Evolutionary conservation across 2,113 vertebrate species (phyloP).

Genomic region (Vidua chalybeata): DNA sequence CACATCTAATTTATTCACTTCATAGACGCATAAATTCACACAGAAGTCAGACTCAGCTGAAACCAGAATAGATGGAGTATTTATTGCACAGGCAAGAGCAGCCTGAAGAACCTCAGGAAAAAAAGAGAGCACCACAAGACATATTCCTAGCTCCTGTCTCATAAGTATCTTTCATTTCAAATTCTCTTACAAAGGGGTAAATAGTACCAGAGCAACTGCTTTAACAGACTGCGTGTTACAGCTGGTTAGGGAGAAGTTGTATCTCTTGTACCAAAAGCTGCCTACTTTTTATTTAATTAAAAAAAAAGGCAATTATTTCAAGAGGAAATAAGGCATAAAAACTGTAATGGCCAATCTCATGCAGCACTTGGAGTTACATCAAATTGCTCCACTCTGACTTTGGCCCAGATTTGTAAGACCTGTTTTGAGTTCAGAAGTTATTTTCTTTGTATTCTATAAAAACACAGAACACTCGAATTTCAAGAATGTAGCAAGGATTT

Average conservation of each 20-base stretch:
- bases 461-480: background rate
- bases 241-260: background rate
- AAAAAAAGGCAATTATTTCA: background rate
- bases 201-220: background rate
- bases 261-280: background rate
- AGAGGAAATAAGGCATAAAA: background rate
- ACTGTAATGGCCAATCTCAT: background rate
- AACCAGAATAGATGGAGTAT: slow-evolving; percentile 46
- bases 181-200: background rate
- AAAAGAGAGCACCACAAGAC: background rate
- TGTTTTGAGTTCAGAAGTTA: background rate
- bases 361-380: background rate
- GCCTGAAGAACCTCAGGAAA: background rate
- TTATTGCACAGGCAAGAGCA: slow-evolving; percentile 39
- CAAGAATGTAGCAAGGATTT: background rate
- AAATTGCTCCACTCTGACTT: background rate
- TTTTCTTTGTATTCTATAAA: background rate
- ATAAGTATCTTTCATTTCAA: background rate
- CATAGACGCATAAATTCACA: slow-evolving; percentile 59
- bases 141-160: background rate
- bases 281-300: background rate
- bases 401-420: background rate
- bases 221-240: background rate
- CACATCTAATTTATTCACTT: slow-evolving; percentile 43
- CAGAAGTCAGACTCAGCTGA: slow-evolving; percentile 54